phyloP scores from a whole-genome alignment of 2,888 invertebrate species.

The Lithophane socia region DNA sequence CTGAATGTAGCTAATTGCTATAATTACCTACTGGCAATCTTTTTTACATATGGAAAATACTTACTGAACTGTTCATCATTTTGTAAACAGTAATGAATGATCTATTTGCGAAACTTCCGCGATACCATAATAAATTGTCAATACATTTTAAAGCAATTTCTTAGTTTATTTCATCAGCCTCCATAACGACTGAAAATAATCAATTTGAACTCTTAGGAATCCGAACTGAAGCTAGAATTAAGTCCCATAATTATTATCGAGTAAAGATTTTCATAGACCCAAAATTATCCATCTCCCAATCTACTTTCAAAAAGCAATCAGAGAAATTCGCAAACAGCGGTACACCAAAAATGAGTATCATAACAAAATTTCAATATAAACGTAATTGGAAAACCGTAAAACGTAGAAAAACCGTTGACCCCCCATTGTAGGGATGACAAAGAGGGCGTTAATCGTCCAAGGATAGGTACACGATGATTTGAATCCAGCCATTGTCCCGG shows the following conservation, averaged over 20 bases:
- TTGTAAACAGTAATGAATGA: too few relatives aligned
- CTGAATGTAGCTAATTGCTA: background rate
- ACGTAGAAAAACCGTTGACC: constrained; percentile 61
- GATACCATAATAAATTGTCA: too few relatives aligned
- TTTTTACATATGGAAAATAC: background rate
- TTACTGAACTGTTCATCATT: background rate
- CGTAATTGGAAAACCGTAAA: constrained; percentile 63
- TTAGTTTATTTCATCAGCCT: too few relatives aligned
- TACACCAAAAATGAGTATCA: constrained; percentile 50
- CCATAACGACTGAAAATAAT: background rate
- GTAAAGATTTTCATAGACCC: background rate
- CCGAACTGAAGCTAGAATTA: background rate
- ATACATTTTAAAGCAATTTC: too few relatives aligned
- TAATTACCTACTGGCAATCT: background rate
- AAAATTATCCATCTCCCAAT: constrained; percentile 16
- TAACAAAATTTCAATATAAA: constrained; percentile 69
- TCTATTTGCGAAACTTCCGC: too few relatives aligned
- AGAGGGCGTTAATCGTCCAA: constrained; percentile 77
- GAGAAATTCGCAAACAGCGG: constrained; percentile 38
- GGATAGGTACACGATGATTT: constrained; percentile 77
- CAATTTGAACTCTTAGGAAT: background rate
- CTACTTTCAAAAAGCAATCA: constrained; percentile 54
- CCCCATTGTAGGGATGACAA: constrained; percentile 74
- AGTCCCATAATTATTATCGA: background rate
- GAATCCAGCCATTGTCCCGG: constrained; percentile 74